Percentiles rank a stretch among this genome's conserved stretches.
Conservation (phyloP, 2,888 invertebrate species). For the Crematogaster levior region DNA sequence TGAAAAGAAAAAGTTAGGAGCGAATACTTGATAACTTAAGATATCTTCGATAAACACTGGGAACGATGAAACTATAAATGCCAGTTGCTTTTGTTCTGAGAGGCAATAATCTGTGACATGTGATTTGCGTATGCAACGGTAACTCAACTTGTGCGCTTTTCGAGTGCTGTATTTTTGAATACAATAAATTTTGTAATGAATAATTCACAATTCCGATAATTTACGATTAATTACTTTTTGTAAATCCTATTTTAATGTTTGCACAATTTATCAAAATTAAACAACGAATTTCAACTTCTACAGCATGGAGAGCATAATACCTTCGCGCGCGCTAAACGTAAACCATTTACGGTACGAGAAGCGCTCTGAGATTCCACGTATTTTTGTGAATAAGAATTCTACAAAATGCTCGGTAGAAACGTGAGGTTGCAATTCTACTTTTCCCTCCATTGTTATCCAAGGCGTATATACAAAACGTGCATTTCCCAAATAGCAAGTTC, state of each 20-base stretch:
- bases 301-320: neutral
- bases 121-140: slow-evolving; percentile 6
- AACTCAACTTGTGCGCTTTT: slow-evolving; percentile 8
- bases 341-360: slow-evolving; percentile 8
- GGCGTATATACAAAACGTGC: slow-evolving; percentile 11
- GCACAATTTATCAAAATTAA: neutral
- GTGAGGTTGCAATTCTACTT: slow-evolving; percentile 28
- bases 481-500: slow-evolving; percentile 34
- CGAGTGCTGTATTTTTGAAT: neutral
- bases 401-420: slow-evolving; percentile 11
- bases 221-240: neutral
- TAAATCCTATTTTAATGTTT: neutral
- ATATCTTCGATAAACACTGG: slow-evolving; percentile 26
- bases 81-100: slow-evolving; percentile 12
- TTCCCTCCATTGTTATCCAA: slow-evolving; percentile 8
- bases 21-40: slow-evolving; percentile 35
- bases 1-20: slow-evolving; percentile 18
- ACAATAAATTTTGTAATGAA: neutral
- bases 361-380: neutral
- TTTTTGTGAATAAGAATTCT: slow-evolving; percentile 11
- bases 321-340: neutral
- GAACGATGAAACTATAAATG: slow-evolving; percentile 22
- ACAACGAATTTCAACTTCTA: neutral
- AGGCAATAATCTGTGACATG: neutral
- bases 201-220: neutral